phyloP scores from a whole-genome alignment of 1,140 invertebrate genomes.

The Rhizoglyphus robini region DNA sequence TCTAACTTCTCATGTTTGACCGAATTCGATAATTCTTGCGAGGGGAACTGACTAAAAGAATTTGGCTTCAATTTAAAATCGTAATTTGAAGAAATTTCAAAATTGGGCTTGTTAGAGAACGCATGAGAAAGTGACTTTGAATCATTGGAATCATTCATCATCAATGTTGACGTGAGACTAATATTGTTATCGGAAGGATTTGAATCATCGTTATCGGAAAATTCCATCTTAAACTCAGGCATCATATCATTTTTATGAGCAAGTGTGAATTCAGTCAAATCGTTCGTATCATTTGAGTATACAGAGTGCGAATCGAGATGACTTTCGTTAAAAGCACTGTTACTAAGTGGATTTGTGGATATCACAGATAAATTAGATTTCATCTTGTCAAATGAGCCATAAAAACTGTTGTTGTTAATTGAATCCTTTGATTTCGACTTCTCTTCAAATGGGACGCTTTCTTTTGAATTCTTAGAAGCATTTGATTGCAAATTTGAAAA shows the following conservation, averaged over 20 bases:
- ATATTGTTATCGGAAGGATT: not conserved
- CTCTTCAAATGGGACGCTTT: not conserved
- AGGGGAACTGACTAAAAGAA: not conserved
- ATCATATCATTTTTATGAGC: not conserved
- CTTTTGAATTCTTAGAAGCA: not conserved
- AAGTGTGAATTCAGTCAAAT: not conserved
- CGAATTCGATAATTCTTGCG: not conserved
- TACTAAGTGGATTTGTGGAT: conserved; percentile 7
- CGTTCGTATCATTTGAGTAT: not conserved
- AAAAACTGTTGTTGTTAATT: not conserved
- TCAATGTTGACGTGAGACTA: not conserved
- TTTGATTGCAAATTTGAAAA: not conserved
- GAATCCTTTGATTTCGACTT: not conserved
- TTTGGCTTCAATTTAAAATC: not conserved
- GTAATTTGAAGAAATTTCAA: not conserved
- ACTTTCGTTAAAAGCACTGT: not conserved
- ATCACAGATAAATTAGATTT: conserved; percentile 9
- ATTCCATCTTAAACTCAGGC: conserved; percentile 19
- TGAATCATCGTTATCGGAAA: conserved; percentile 18
- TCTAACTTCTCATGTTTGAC: not conserved
- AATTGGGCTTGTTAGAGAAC: not conserved
- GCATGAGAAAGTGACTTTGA: not conserved
- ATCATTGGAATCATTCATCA: conserved; percentile 8
- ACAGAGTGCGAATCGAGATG: not conserved
- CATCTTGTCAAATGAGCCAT: not conserved